Evolutionary conservation across 2,888 invertebrate genomes (phyloP), one percentile per base, ranked within the genome.

Genomic region (Cataglyphis albicans): DNA sequence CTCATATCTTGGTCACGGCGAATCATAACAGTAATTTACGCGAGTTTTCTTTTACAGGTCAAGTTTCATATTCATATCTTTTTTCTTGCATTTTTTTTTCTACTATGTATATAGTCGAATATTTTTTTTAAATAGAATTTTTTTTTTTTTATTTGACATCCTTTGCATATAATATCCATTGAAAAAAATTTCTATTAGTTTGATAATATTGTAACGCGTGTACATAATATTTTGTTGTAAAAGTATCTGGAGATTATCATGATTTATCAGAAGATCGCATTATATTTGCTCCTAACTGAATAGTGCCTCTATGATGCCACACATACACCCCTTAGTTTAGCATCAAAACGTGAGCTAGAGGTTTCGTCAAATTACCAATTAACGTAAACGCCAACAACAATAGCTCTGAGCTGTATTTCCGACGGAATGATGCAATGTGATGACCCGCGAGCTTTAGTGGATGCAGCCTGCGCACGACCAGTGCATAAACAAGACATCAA

Each of bases 281-380:
- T 67, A 63, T 67, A 63, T 84, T 87, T 32, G 83, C 81, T 84
- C 9, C 41, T 73, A 88, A 83, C 86, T 81, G 44, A 87, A 61
- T 70, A 80, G 78, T 83, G 72, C 82, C 59, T 63, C 70, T 6
- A 44, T 38, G 25, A 61, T 72, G 41, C 75, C 82, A 67, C 59
- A 84, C 76, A 64, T 63, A 48, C n/a, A 64, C 75, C 68, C 78
- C 78, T 61, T 52, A 80, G 85, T 85, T 89, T 78, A 84, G 76
- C 84, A 87, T 90, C 84, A 86, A 82, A 86, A 87, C 82, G 82
- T 84, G 81, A 78, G 82, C 86, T 84, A 72, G 81, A 84, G 85
- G 89, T 89, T 90, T 89, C 88, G 90, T 88, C 88, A 91, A 92
- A 92, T 91, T 90, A 92, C 91, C 91, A 92, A 93, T 93, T 93